Percentiles rank a stretch among this genome's conserved stretches.
phyloP scores from a whole-genome alignment of 2,797 vertebrate genomes.

The Anas bernieri region DNA sequence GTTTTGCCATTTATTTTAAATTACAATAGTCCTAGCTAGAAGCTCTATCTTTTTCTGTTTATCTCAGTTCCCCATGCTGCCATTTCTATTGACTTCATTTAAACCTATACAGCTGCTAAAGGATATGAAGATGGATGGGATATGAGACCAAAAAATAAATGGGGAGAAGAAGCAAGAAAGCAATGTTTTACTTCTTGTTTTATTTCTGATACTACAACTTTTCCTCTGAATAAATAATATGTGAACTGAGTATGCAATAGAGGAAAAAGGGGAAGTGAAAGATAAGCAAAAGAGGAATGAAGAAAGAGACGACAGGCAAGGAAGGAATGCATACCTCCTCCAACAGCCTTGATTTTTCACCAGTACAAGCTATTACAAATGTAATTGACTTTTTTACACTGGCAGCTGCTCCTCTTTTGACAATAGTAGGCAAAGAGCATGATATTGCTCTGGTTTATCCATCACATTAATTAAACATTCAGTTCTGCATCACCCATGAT shows the following conservation, averaged over 20 bases:
- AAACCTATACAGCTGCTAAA: neutral
- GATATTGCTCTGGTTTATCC: constrained; percentile 8
- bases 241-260: neutral
- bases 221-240: neutral
- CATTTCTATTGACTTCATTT: neutral
- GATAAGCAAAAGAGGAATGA: neutral
- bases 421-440: neutral
- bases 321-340: neutral
- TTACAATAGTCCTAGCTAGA: neutral
- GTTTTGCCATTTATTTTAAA: neutral
- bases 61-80: neutral
- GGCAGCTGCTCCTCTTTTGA: constrained; percentile 52
- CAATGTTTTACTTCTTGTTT: neutral
- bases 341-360: constrained; percentile 26
- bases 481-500: neutral
- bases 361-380: constrained; percentile 6
- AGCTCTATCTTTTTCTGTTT: neutral
- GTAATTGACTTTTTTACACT: constrained; percentile 44
- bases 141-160: neutral
- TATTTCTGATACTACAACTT: neutral
- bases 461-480: constrained; percentile 46
- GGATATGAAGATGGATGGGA: neutral
- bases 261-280: neutral
- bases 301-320: neutral
- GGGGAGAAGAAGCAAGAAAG: neutral